Evolutionary conservation across 1,140 invertebrate genomes (phyloP), one percentile per base, ranked within the genome.

Genomic region (Mycetomoellerius zeteki): DNA sequence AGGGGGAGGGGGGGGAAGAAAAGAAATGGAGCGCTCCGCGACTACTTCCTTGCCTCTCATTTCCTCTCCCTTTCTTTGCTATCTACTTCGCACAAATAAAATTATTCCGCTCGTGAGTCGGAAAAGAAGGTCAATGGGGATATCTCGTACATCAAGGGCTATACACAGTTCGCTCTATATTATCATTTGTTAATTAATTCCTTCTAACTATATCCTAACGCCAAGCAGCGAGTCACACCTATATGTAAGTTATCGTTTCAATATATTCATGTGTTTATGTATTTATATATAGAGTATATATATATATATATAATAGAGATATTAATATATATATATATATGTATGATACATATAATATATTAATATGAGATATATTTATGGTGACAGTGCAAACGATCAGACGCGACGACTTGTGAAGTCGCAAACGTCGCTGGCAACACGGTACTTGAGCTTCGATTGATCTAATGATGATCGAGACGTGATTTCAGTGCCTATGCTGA

Each of bases 171-270:
- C 87, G 86, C 84, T 43, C 37, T 43, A 43, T 91, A 86, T 85
- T 89, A 78, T 72, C 56, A 64, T 90, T 88, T 89, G 85, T 92
- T 92, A 92, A 92, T 92, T 43, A 43, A 43, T 91, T 91, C 62
- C 85, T 90, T 85, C 88, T 92, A 92, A 86, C 91, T 92, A 89
- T 92, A 88, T 64, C 80, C 89, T 89, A 90, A 67, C 89, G 89
- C 90, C 87, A 92, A 93, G 88, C 88, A 91, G 86, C 85, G 87
- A 77, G 85, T 86, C 86, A 89, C 80, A 90, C 71, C 88, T 91
- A 88, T 91, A 88, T 87, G 52, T 91, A 85, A 75, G 88, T 81
- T 84, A 82, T 88, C 64, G 37, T 78, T 89, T 81, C 52, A 24
- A 77, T 90, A 86, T 88, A 81, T 86, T 21, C 37, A 73, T 72